A percentile compares a stretch with the other conserved stretches of the same genome.
These are phyloP conservation scores for Oncorhynchus masou DNA, from an alignment of 2,113 vertebrate species.

Conservation along the genomic window DNA sequence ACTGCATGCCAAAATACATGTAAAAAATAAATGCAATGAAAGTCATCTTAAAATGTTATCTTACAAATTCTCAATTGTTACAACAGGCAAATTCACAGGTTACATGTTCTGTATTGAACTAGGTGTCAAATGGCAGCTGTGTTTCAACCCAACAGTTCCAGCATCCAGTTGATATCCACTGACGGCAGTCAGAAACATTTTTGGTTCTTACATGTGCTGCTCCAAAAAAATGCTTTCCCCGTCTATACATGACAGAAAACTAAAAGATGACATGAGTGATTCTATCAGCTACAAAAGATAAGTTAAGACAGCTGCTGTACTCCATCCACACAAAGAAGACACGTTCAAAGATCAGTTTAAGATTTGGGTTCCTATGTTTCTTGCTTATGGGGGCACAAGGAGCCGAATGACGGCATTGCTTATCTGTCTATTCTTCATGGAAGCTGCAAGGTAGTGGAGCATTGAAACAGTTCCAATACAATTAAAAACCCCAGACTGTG, in stretches of 20 bases:
- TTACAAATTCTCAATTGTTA: constrained; percentile 77
- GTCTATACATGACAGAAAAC: constrained; percentile 28
- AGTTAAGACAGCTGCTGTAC: constrained; percentile 36
- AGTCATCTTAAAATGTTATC: constrained; percentile 78
- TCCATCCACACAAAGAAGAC: constrained; percentile 37
- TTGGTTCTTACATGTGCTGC: constrained; percentile 12
- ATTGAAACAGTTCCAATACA: constrained; percentile 18
- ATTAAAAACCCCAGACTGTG: not conserved
- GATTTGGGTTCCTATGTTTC: constrained; percentile 16
- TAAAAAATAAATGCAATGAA: constrained; percentile 81
- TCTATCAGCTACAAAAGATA: constrained; percentile 41
- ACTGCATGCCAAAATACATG: constrained; percentile 82
- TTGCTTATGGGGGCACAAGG: not conserved
- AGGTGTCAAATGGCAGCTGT: constrained; percentile 33
- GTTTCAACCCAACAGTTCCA: constrained; percentile 20
- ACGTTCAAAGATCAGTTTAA: constrained; percentile 19
- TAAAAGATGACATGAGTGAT: constrained; percentile 31
- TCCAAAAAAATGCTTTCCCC: constrained; percentile 28
- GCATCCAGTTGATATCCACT: constrained; percentile 35
- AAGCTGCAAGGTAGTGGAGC: not conserved
- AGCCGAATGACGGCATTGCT: too few species aligned
- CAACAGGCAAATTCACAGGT: constrained; percentile 64
- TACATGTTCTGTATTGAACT: constrained; percentile 48
- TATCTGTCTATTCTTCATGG: too few species aligned
- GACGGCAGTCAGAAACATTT: constrained; percentile 14